Percentiles rank a stretch among this genome's conserved stretches.
phyloP scores from a whole-genome alignment of 2,888 invertebrate genomes.

The Apotomis capreana region DNA sequence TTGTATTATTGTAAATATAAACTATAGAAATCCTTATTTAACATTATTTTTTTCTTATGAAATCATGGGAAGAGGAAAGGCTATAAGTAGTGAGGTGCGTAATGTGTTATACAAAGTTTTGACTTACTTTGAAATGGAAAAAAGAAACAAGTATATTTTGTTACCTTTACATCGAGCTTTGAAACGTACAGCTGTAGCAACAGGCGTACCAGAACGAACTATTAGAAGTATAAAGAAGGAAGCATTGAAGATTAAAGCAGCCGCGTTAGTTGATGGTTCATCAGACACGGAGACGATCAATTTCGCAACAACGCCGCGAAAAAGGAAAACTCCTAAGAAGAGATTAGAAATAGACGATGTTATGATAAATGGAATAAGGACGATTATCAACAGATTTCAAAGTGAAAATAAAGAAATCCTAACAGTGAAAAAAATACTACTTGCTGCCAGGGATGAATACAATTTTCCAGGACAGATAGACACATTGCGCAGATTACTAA shows the following conservation, averaged over 20 bases:
- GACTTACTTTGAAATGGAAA: conserved; percentile 31
- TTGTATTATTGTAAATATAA: not conserved
- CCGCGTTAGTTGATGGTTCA: conserved; percentile 21
- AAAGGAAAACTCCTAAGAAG: conserved; percentile 26
- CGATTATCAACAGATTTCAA: conserved; percentile 22
- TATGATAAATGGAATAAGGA: conserved; percentile 24
- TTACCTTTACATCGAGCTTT: conserved; percentile 25
- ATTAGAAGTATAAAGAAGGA: conserved; percentile 29
- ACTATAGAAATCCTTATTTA: not conserved
- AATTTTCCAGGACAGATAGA: conserved; percentile 29
- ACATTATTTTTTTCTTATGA: not conserved
- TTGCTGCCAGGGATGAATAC: conserved; percentile 23
- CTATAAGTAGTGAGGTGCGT: conserved; percentile 28
- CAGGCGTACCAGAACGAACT: conserved; percentile 25
- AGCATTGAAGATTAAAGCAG: conserved; percentile 23
- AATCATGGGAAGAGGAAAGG: conserved; percentile 22
- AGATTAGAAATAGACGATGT: conserved; percentile 25
- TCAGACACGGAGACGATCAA: conserved; percentile 13
- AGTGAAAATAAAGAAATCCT: conserved; percentile 14
- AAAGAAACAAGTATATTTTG: conserved; percentile 27
- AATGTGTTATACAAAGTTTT: conserved; percentile 30
- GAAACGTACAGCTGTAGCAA: conserved; percentile 27
- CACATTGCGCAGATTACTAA: conserved; percentile 20
- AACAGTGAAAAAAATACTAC: conserved; percentile 24
- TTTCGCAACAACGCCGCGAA: conserved; percentile 13